These are phyloP conservation scores for Anhinga anhinga DNA, from an alignment of 2,113 vertebrate species.

Conservation along the genomic window DNA sequence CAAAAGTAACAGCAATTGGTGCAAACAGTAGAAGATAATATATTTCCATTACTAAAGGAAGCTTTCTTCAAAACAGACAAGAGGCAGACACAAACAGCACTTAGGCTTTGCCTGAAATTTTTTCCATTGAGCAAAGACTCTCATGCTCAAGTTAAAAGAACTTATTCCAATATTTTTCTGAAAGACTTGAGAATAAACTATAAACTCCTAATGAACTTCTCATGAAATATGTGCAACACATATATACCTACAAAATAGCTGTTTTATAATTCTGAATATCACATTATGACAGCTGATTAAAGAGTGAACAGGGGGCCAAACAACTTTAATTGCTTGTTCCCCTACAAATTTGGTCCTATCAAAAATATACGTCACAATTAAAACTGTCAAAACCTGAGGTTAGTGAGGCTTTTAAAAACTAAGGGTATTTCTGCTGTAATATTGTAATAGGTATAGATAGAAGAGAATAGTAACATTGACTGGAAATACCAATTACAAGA, in stretches of 20 bases:
- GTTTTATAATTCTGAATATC: not conserved
- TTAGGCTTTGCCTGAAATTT: not conserved
- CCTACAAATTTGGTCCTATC: constrained; percentile 31
- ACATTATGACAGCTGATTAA: not conserved
- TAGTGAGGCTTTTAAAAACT: not conserved
- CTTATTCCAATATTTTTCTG: not conserved
- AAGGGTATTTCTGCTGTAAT: not conserved
- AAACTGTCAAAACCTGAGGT: constrained; percentile 20
- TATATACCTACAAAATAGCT: not conserved
- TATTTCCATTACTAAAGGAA: constrained; percentile 13
- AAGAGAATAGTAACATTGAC: not conserved
- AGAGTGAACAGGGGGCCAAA: rapidly evolving
- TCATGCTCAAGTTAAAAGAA: not conserved
- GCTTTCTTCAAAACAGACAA: not conserved
- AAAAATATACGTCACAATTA: not conserved
- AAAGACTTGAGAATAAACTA: not conserved
- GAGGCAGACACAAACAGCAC: constrained; percentile 8
- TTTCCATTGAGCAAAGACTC: not conserved
- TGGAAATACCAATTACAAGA: not conserved
- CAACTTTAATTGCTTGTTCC: not conserved
- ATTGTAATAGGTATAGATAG: not conserved
- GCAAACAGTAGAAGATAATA: not conserved
- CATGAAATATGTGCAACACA: not conserved
- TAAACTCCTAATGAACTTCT: not conserved
- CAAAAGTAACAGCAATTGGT: not conserved